phyloP scores from a whole-genome alignment of 2,113 vertebrate genomes.

The Notechis scutatus region DNA sequence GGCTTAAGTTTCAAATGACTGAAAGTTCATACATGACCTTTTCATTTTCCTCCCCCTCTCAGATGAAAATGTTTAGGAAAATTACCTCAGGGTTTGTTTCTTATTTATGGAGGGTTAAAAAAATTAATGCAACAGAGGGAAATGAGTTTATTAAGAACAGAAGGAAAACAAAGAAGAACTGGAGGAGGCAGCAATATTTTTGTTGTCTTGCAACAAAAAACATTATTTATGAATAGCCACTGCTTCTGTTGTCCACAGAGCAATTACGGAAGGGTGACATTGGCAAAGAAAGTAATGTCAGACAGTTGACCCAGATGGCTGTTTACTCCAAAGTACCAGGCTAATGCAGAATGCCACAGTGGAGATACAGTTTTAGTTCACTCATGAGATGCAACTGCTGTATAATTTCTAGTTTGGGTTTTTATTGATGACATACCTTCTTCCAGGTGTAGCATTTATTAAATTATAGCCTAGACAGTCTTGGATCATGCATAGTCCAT shows the following conservation, averaged over 20 bases:
- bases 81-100: conserved; percentile 66
- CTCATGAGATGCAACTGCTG: neutral
- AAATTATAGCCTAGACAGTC: neutral
- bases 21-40: conserved; percentile 57
- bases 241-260: neutral
- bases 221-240: neutral
- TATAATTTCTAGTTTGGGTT: neutral
- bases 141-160: conserved; percentile 63
- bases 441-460: neutral
- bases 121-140: conserved; percentile 62
- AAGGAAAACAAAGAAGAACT: conserved; percentile 53
- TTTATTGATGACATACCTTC: too few relatives aligned
- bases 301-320: neutral
- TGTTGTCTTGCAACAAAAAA: conserved; percentile 30
- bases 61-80: conserved; percentile 68
- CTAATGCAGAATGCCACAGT: neutral
- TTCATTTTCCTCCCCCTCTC: conserved; percentile 53
- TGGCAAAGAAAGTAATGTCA: neutral
- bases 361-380: neutral
- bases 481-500: neutral
- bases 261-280: neutral
- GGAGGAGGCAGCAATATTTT: conserved; percentile 39
- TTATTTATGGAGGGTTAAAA: conserved; percentile 57
- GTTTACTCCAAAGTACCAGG: neutral
- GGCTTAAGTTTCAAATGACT: conserved; percentile 68